Evolutionary conservation across 37 sponge, comb jelly and placozoan genomes (phyloP).

Genomic region (Cliona cf. orientalis): DNA sequence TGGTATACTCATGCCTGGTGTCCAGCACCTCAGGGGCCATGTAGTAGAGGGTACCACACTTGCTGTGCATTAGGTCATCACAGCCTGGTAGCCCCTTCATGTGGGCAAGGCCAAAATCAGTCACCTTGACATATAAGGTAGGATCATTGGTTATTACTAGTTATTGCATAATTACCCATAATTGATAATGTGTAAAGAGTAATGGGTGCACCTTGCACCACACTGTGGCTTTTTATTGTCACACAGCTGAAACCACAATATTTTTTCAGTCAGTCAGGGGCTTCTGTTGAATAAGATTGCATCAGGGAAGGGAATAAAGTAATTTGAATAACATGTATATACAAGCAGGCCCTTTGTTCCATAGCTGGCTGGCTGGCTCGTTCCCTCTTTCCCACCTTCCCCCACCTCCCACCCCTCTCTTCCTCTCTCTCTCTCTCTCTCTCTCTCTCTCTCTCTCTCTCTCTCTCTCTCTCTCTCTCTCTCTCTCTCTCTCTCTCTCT

Average conservation of each 20-base stretch:
- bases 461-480: slow-evolving; percentile 2
- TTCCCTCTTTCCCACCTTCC: not conserved
- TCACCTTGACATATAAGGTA: slow-evolving; percentile 59
- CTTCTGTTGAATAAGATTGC: too few relatives aligned
- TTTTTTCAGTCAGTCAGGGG: too few relatives aligned
- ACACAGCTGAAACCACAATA: too few relatives aligned
- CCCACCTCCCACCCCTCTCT: slow-evolving; percentile 1
- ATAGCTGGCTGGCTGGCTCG: not conserved
- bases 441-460: slow-evolving; percentile 18
- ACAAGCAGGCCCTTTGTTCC: too few relatives aligned
- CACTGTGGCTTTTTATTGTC: too few relatives aligned
- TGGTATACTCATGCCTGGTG: slow-evolving; percentile 85
- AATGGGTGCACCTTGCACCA: too few relatives aligned
- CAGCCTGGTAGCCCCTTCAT: slow-evolving; percentile 64
- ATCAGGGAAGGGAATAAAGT: too few relatives aligned
- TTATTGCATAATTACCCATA: not conserved
- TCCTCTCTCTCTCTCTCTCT: slow-evolving; percentile 10
- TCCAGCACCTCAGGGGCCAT: slow-evolving; percentile 97
- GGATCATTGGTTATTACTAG: not conserved
- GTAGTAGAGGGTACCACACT: slow-evolving; percentile 92
- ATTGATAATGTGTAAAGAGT: too few relatives aligned
- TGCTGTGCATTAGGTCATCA: slow-evolving; percentile 75
- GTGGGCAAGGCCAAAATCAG: slow-evolving; percentile 91
- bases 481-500: not conserved
- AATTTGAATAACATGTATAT: too few relatives aligned